These are phyloP conservation scores for Yponomeuta malinellus DNA, from an alignment of 2,888 invertebrate genomes.

Conservation along the genomic window DNA sequence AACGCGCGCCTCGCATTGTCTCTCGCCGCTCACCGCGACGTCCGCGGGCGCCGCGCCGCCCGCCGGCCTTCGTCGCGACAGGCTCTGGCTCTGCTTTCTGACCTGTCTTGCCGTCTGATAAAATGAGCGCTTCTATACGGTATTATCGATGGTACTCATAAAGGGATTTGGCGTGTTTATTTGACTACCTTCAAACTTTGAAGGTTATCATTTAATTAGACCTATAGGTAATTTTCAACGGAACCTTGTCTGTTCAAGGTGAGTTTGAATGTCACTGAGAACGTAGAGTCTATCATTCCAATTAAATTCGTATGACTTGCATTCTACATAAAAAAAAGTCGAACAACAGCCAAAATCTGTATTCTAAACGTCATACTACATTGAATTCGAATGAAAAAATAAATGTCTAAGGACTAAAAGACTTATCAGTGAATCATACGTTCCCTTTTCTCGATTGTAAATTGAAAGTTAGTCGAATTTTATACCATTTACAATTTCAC, in stretches of 20 bases:
- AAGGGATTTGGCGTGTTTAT: neutral
- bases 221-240: neutral
- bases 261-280: neutral
- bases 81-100: neutral
- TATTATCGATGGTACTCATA: neutral
- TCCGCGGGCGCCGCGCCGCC: conserved; percentile 36
- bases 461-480: no score
- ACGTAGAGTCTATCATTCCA: neutral
- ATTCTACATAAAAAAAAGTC: no score
- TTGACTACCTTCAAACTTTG: neutral
- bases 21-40: conserved; percentile 71
- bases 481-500: no score
- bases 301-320: no score
- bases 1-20: conserved; percentile 71
- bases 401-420: no score
- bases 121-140: neutral
- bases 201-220: neutral
- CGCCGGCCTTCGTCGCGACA: neutral
- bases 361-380: no score
- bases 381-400: no score
- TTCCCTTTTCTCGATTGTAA: no score
- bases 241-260: neutral
- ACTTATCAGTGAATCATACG: no score
- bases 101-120: neutral
- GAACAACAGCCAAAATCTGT: no score